Evolutionary conservation across 2,113 vertebrate genomes (phyloP), one percentile per base, ranked within the genome.

Genomic region (Psophia crepitans): DNA sequence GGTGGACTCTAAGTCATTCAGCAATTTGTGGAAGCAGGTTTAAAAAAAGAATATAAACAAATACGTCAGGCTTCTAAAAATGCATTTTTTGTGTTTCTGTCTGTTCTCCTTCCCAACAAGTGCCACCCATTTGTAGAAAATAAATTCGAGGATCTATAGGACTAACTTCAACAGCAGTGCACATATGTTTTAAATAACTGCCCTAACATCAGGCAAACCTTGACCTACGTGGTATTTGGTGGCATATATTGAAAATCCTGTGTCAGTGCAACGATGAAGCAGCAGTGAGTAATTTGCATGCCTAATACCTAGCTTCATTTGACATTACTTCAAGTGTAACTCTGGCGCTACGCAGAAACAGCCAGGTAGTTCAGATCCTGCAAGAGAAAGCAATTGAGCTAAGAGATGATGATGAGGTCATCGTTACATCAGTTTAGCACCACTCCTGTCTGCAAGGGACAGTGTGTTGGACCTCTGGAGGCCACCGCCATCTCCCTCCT

Each of bases 341-440:
- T 66, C 46, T 61, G 44, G 24, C 3, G 20, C 64, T 63, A 74
- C 26, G 28, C 21, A 57, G 63, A 90, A 88, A 57, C 39, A 44
- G 21, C 14, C 48, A n/a, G 22, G 24, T 28, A 73, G 44, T 44
- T 58, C 44, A n/a, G 22, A 41, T 44, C 49, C 39, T 41, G 35
- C 13, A 83, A 44, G 13, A 83, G 24, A 80, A 83, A 76, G 24
- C 41, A 83, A 32, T 1, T 48, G 23, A 57, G 23, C 58, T 37
- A 71, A 57, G 43, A 58, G 32, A 27, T 63, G 26, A 70, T 5
- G 9, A 44, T 70, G 33, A 78, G 56, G 23, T 23, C 51, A 60
- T 17, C 4, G 0, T 46, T 57, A 28, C 0, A 0, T 43, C 37
- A 43, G 28, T 27, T 26, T 54, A 46, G 37, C 37, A 70, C 28